A percentile compares a stretch with the other conserved stretches of the same genome.
Conservation (phyloP, 2,113 vertebrate genomes). For the Nestor notabilis region DNA sequence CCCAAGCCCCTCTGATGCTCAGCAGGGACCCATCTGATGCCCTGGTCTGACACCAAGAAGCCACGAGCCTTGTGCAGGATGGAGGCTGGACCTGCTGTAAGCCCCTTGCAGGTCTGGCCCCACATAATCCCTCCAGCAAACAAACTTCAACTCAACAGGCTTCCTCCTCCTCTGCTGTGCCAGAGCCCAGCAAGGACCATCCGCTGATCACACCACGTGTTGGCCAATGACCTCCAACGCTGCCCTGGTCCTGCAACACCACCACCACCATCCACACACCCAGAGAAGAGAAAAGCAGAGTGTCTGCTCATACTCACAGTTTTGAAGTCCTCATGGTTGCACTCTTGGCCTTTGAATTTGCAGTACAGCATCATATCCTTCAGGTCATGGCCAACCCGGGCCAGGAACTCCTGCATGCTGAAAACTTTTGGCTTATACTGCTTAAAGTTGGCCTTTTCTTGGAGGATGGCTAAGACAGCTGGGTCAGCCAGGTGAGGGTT, state of each 20-base stretch:
- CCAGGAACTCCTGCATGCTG: slow-evolving; percentile 96
- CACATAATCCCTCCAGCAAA: background rate
- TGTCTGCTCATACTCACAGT: slow-evolving; percentile 84
- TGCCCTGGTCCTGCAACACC: background rate
- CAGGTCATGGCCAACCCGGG: slow-evolving; percentile 93
- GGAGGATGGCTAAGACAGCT: slow-evolving; percentile 83
- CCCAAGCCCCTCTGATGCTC: background rate
- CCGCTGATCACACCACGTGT: rapidly evolving
- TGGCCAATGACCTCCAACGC: background rate
- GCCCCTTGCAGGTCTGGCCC: background rate
- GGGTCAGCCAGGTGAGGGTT: slow-evolving; percentile 93
- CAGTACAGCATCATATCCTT: slow-evolving; percentile 99
- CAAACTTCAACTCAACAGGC: slow-evolving; percentile 23
- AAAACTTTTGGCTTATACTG: slow-evolving; percentile 92
- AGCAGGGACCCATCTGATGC: background rate
- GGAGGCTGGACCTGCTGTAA: background rate
- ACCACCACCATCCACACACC: background rate
- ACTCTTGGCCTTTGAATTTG: slow-evolving; percentile 94
- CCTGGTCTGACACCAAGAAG: background rate
- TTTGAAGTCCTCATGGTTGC: slow-evolving; percentile 92
- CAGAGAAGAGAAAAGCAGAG: background rate
- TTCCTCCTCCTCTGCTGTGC: background rate
- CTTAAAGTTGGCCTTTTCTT: slow-evolving; percentile 91
- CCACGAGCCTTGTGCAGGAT: rapidly evolving
- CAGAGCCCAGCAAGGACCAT: background rate